Base-by-base conservation (phyloP, 2,888 invertebrate genomes). In the Metalampra italica region DNA sequence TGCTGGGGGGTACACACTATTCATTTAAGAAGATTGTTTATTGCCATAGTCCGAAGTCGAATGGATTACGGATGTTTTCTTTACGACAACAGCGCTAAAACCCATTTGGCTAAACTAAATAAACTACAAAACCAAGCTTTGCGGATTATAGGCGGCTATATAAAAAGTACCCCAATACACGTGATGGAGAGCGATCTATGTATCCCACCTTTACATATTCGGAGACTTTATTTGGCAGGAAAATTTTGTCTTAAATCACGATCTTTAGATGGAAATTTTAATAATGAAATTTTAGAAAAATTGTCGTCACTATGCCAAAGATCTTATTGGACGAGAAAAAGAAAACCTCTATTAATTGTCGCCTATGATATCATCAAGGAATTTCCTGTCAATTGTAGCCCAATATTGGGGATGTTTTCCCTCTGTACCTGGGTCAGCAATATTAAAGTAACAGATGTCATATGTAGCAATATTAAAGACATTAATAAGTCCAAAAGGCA, bases 1-100 rank as follows among this genome's bases (percentile, higher is more conserved):
- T 45, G 50, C 0, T 67, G 62, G 64, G 66, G 66, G 0, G 47
- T 66, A 0, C 62, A 64, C 39, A 64, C 54, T 7, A 59, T 36
- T 46, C 58, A 64, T 49, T 40, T 66, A 0, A 46, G 62, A 3
- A 8, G 34, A 3, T 11, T 34, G 3, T 34, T 9, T 34, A 34
- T 34, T 9, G 7, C 34, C 3, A 34, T 57, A n/a, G 53, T 62
- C 8, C 42, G 61, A 7, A 64, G 61, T 46, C 47, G 59, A 43
- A 9, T 63, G 0, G 60, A 64, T 42, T 64, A 60, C 43, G 55
- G 13, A 5, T 37, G 53, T 34, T 52, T 49, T 44, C 29, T 52
- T 9, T 52, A 40, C 29, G 34, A 34, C 11, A 11, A 9, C 3
- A 9, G 34, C 11, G 7, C 9, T 9, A 8, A 34, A 34, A 9